phyloP scores from a whole-genome alignment of 2,888 invertebrate species.

The Stomorhina lunata region DNA sequence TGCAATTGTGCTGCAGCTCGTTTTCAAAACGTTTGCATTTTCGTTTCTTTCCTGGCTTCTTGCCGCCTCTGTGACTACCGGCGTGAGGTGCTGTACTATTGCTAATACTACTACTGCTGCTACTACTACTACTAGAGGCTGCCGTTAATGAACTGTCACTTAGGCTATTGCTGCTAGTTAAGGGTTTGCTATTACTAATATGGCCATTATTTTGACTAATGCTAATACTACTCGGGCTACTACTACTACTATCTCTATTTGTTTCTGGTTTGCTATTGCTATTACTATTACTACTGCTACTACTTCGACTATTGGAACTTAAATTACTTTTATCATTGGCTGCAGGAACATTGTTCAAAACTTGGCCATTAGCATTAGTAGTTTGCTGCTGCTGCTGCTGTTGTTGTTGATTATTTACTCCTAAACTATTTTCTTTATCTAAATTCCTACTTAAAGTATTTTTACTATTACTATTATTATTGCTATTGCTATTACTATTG shows the following conservation, averaged over 20 bases:
- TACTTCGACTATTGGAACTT: conserved; percentile 65
- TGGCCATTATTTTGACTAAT: conserved; percentile 70
- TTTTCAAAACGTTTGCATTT: conserved; percentile 76
- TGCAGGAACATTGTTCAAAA: conserved; percentile 73
- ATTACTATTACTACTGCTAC: conserved; percentile 68
- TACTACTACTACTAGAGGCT: neutral
- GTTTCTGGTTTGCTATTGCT: conserved; percentile 71
- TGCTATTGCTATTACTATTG: conserved; percentile 70
- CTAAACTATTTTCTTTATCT: conserved; percentile 68
- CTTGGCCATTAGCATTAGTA: conserved; percentile 66
- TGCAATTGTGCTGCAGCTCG: conserved; percentile 77
- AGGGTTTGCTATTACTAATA: conserved; percentile 70
- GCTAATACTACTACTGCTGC: conserved; percentile 17
- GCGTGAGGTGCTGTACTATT: conserved; percentile 15
- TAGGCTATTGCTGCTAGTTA: conserved; percentile 54
- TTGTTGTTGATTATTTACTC: conserved; percentile 63
- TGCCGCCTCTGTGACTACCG: conserved; percentile 65
- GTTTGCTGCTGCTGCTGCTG: conserved; percentile 52
- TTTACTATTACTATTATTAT: conserved; percentile 69
- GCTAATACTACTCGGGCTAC: conserved; percentile 68
- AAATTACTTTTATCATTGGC: conserved; percentile 71
- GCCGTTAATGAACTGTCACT: conserved; percentile 31
- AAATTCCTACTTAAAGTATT: conserved; percentile 67
- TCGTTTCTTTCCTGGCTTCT: conserved; percentile 74
- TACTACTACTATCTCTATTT: conserved; percentile 67